phyloP scores from a whole-genome alignment of 2,113 vertebrate species.

The Vimba vimba region DNA sequence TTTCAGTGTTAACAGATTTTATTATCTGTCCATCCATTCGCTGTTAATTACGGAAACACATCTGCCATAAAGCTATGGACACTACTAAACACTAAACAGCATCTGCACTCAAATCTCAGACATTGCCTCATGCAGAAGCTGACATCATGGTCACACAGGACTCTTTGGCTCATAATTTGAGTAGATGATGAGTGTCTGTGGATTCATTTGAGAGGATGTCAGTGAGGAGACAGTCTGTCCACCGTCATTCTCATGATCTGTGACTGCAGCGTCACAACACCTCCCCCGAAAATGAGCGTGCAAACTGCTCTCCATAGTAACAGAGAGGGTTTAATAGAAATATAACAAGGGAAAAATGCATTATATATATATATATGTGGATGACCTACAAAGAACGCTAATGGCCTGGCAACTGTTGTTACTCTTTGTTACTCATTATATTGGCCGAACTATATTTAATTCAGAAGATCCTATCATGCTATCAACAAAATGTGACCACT shows the following conservation, averaged over 20 bases:
- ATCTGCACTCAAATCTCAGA: not conserved
- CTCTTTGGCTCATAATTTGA: not conserved
- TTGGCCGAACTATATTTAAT: too few relatives aligned
- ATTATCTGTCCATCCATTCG: not conserved
- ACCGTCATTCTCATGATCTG: not conserved
- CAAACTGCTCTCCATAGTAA: constrained; percentile 14
- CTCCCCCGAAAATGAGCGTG: not conserved
- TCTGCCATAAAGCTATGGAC: not conserved
- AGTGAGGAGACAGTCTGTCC: not conserved
- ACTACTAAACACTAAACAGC: not conserved
- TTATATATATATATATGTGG: not conserved
- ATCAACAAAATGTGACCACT: too few relatives aligned
- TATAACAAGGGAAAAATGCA: not conserved
- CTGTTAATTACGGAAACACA: not conserved
- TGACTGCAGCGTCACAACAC: constrained; percentile 2
- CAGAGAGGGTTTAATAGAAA: constrained; percentile 1
- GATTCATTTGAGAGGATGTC: constrained; percentile 7
- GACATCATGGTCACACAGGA: not conserved
- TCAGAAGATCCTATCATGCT: too few relatives aligned
- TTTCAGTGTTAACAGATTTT: not conserved
- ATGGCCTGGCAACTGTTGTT: too few relatives aligned
- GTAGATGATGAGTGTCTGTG: not conserved
- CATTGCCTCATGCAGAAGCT: not conserved
- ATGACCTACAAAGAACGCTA: too few relatives aligned
- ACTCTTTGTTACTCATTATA: too few relatives aligned